These are phyloP conservation scores for Drosophila ochracea DNA, from an alignment of 2,888 invertebrate species.

Conservation along the genomic window DNA sequence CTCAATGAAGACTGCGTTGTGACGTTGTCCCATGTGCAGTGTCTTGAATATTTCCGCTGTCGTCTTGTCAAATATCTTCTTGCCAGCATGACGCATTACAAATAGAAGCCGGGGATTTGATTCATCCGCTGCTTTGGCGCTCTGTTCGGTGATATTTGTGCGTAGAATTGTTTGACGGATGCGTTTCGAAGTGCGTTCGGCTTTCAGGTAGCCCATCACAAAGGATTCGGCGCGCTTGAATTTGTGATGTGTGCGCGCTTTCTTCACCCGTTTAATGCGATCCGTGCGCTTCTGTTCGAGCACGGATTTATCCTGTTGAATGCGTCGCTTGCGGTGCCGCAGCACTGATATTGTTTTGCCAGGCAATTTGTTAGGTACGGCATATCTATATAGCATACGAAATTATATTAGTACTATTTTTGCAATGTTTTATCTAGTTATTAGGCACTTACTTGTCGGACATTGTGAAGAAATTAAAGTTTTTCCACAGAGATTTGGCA, in stretches of 20 bases:
- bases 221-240: slow-evolving; percentile 85
- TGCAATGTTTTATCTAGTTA: not conserved
- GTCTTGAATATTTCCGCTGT: slow-evolving; percentile 80
- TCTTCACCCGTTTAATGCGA: slow-evolving; percentile 75
- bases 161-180: slow-evolving; percentile 78
- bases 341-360: slow-evolving; percentile 85
- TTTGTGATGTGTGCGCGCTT: slow-evolving; percentile 76
- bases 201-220: slow-evolving; percentile 83
- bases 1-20: slow-evolving; percentile 83
- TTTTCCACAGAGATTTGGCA: slow-evolving; percentile 26
- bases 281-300: slow-evolving; percentile 80
- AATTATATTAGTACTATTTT: not conserved
- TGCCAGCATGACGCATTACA: slow-evolving; percentile 84
- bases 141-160: slow-evolving; percentile 70
- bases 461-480: slow-evolving; percentile 59
- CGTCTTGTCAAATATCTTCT: slow-evolving; percentile 83
- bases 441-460: slow-evolving; percentile 80
- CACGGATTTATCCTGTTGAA: slow-evolving; percentile 81
- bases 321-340: slow-evolving; percentile 84
- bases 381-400: slow-evolving; percentile 76
- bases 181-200: slow-evolving; percentile 83
- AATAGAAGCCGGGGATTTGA: slow-evolving; percentile 82
- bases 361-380: slow-evolving; percentile 85
- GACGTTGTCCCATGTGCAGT: slow-evolving; percentile 75
- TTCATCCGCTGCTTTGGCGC: slow-evolving; percentile 65